Evolutionary conservation across 2,888 invertebrate species (phyloP), one percentile per base, ranked within the genome.

Genomic region (Cheilosia impressa): DNA sequence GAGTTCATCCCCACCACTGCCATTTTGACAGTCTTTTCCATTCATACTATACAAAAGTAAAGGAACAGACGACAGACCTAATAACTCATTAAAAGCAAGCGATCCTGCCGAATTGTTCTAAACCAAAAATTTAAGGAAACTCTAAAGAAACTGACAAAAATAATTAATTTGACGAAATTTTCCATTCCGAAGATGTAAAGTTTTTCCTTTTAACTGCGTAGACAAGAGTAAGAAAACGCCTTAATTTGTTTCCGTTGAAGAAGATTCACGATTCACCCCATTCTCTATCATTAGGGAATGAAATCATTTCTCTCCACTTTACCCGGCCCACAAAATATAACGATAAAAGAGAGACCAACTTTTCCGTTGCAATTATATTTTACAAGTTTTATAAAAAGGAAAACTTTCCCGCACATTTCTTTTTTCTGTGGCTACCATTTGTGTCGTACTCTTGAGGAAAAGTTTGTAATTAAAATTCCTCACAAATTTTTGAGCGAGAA

Each of bases 381-480:
- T 71, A 52, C 71, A 80, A 84, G 75, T 84, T 84, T 60, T 43
- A 62, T 79, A 47, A 27, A 53, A 6, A 52, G 15, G 31, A 27
- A 41, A 60, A 57, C 19, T 22, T 72, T 62, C 24, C 22, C 27
- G n/a, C 22, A 34, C 2, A 52, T 43, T 52, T 55, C 10, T 38
- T 1, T 27, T 55, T 68, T 55, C 41, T 57, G 19, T 55, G 24
- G 53, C 68, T 45, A 45, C 45, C 58, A 58, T 57, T 65, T 78
- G 58, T 78, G 24, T 50, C 55, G 50, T 55, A 71, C 60, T 75
- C 62, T 80, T 66, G 19, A 43, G 55, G 27, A 85, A 85, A 85
- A 85, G 80, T 85, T 85, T 85, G 84, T 76, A 85, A 85, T 85
- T 85, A 85, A 85, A 85, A 85, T 81, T 50, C 47, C 71, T 71